Conservation (phyloP, 2,113 vertebrate species). For the Tyto alba region DNA sequence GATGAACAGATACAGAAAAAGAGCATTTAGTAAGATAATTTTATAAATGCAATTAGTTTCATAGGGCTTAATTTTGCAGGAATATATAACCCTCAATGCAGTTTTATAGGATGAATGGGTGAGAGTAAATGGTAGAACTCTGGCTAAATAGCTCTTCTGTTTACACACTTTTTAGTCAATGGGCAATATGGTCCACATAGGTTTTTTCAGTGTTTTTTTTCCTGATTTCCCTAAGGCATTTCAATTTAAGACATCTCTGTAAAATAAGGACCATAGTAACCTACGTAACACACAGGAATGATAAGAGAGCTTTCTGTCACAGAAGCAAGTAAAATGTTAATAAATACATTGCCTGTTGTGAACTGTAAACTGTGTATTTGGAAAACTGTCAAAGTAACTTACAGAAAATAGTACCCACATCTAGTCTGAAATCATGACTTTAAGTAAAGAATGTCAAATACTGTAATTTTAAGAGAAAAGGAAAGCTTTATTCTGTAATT, state of each 20-base stretch:
- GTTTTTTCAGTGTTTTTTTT: neutral
- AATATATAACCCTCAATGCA: neutral
- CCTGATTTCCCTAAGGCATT: neutral
- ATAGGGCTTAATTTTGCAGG: neutral
- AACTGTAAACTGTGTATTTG: neutral
- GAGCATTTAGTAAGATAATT: neutral
- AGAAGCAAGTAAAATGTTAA: neutral
- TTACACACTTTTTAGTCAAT: neutral
- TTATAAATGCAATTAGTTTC: neutral
- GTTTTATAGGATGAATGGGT: neutral
- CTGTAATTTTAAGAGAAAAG: neutral
- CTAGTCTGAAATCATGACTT: neutral
- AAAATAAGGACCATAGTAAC: neutral
- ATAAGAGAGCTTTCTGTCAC: neutral
- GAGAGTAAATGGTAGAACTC: neutral
- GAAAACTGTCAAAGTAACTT: neutral
- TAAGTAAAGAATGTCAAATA: neutral
- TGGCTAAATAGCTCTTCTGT: neutral
- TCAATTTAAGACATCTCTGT: neutral
- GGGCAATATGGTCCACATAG: neutral
- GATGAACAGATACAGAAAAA: neutral
- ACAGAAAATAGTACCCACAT: neutral
- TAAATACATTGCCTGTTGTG: neutral
- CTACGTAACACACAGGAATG: neutral
- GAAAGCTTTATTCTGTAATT: neutral